These are phyloP conservation scores for Alloscopus bannaensis DNA, from an alignment of 2,888 invertebrate species.

Conservation along the genomic window DNA sequence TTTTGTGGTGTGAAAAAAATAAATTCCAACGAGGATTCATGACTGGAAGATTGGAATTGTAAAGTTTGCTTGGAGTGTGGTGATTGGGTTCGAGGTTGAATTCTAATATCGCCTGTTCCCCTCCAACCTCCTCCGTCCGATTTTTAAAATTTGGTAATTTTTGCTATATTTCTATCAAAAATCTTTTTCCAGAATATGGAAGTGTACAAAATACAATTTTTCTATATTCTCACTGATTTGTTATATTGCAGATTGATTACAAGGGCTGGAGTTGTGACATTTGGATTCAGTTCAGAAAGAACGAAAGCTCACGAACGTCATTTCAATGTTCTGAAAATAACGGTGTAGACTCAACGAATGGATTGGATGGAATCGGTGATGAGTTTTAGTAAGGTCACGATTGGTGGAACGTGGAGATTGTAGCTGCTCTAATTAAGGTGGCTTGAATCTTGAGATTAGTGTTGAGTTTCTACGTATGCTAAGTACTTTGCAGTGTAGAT, in stretches of 20 bases:
- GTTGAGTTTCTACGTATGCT: not conserved
- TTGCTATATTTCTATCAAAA: not conserved
- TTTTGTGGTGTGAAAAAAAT: not conserved
- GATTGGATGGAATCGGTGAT: not conserved
- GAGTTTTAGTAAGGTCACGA: too few relatives aligned
- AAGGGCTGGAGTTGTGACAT: too few relatives aligned
- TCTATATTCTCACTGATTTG: too few relatives aligned
- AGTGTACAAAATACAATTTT: too few relatives aligned
- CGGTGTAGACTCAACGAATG: not conserved
- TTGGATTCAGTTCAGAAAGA: not conserved
- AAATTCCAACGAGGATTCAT: not conserved
- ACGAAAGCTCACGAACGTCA: not conserved
- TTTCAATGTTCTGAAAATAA: not conserved
- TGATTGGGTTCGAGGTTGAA: too few relatives aligned
- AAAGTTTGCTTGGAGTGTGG: too few relatives aligned
- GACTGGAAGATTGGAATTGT: too few relatives aligned
- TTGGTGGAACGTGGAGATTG: not conserved
- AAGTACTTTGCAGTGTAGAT: not conserved
- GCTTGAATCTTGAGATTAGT: too few relatives aligned
- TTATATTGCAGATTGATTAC: too few relatives aligned
- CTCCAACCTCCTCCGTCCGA: too few relatives aligned
- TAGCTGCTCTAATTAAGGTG: not conserved
- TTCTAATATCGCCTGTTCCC: too few relatives aligned
- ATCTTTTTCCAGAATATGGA: not conserved
- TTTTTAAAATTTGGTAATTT: too few relatives aligned